Percentiles rank a stretch among this genome's conserved stretches.
phyloP scores from a whole-genome alignment of 2,888 invertebrate species.

The Drosophila subsilvestris region DNA sequence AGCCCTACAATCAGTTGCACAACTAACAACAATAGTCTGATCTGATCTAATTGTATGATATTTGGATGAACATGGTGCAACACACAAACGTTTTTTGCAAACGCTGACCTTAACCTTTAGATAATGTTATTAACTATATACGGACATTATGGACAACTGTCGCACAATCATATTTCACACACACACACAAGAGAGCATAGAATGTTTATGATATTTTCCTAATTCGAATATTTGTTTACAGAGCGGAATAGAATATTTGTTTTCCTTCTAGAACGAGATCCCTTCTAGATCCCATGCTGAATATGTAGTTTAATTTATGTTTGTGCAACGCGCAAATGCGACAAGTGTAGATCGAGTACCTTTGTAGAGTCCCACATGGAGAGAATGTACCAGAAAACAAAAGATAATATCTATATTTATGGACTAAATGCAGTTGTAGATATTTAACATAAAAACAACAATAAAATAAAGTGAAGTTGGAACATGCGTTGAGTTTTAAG shows the following conservation, averaged over 20 bases:
- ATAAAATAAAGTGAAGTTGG: constrained; percentile 27
- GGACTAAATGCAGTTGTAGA: constrained; percentile 59
- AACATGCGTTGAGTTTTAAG: constrained; percentile 45
- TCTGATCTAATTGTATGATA: constrained; percentile 11
- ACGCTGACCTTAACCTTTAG: constrained; percentile 67
- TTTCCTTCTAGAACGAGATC: not conserved
- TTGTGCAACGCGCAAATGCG: not conserved
- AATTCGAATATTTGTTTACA: constrained; percentile 45
- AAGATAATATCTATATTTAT: constrained; percentile 38
- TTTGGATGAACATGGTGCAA: constrained; percentile 37
- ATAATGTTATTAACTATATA: constrained; percentile 50
- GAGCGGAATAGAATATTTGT: not conserved
- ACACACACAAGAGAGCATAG: constrained; percentile 16
- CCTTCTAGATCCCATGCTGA: constrained; percentile 16
- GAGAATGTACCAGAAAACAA: constrained; percentile 1
- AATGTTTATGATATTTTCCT: constrained; percentile 43
- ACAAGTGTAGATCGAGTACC: constrained; percentile 27
- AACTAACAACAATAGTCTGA: constrained; percentile 37
- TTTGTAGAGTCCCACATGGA: constrained; percentile 34
- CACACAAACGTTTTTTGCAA: constrained; percentile 60
- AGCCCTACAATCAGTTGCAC: constrained; percentile 32
- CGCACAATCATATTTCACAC: constrained; percentile 67
- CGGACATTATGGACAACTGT: constrained; percentile 53
- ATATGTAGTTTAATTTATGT: constrained; percentile 10
- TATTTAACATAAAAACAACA: constrained; percentile 38